A percentile compares a stretch with the other conserved stretches of the same genome.
These are phyloP conservation scores for Cinclus mexicanus DNA, from an alignment of 2,113 vertebrate genomes.

Conservation along the genomic window DNA sequence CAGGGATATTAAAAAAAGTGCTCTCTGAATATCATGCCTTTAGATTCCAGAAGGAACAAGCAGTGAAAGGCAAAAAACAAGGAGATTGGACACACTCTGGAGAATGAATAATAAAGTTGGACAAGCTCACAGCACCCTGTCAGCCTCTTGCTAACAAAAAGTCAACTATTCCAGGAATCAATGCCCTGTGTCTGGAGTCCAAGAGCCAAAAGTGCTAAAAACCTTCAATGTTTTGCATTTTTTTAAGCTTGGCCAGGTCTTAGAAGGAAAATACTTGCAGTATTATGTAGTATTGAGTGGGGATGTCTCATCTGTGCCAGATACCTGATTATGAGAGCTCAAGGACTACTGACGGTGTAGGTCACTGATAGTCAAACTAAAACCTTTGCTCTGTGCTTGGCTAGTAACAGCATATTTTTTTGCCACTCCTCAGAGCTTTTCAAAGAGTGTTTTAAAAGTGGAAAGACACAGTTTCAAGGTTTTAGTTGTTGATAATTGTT, in stretches of 20 bases:
- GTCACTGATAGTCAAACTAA: neutral
- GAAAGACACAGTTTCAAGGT: neutral
- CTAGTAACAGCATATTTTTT: neutral
- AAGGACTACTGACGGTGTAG: neutral
- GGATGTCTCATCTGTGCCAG: neutral
- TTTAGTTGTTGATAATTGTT: slow-evolving; percentile 4
- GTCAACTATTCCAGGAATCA: neutral
- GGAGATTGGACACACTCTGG: neutral
- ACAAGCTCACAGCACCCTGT: neutral
- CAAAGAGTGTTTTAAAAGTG: neutral
- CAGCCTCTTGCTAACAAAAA: neutral
- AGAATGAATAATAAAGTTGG: neutral
- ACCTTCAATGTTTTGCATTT: neutral
- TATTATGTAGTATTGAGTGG: neutral
- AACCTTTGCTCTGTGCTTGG: neutral
- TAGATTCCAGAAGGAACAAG: neutral
- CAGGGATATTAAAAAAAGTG: neutral
- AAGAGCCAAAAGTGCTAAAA: neutral
- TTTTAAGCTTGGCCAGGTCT: neutral
- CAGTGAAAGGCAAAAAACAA: neutral
- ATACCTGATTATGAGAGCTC: neutral
- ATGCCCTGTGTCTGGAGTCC: neutral
- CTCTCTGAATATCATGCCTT: neutral
- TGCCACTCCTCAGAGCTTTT: neutral
- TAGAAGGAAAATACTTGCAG: neutral